Evolutionary conservation across 2,888 invertebrate genomes (phyloP).

Genomic region (Lasioglossum zephyrum): DNA sequence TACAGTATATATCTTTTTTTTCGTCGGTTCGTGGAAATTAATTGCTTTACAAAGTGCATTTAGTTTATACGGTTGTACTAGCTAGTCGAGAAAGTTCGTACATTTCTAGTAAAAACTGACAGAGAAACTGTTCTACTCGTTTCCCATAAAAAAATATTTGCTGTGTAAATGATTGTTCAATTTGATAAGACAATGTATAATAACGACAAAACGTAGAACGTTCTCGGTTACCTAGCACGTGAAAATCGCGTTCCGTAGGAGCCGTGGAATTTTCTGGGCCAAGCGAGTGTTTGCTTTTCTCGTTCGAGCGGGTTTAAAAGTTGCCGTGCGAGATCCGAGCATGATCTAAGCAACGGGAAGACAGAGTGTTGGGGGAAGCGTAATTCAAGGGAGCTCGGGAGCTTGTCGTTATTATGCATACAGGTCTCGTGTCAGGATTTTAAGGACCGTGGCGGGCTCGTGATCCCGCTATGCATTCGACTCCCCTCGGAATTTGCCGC

Average conservation of each 20-base stretch:
- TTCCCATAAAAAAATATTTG: neutral
- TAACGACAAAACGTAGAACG: neutral
- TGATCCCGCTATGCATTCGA: slow-evolving; percentile 21
- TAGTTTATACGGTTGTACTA: neutral
- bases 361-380: neutral
- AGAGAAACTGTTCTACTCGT: neutral
- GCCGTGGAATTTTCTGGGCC: neutral
- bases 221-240: neutral
- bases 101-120: neutral
- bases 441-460: slow-evolving; percentile 14
- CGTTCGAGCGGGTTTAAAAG: neutral
- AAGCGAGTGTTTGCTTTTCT: neutral
- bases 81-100: neutral
- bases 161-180: neutral
- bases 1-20: no score
- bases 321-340: neutral
- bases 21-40: neutral
- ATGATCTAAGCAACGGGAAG: slow-evolving; percentile 17
- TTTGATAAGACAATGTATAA: neutral
- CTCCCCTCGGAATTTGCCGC: slow-evolving; percentile 26
- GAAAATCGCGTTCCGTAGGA: neutral
- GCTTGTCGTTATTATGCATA: slow-evolving; percentile 25
- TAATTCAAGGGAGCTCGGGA: slow-evolving; percentile 27
- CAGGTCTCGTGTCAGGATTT: slow-evolving; percentile 25
- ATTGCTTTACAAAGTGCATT: neutral